Evolutionary conservation across 1,140 invertebrate species (phyloP), one percentile per base, ranked within the genome.

Genomic region (Cheumatopsyche charites): DNA sequence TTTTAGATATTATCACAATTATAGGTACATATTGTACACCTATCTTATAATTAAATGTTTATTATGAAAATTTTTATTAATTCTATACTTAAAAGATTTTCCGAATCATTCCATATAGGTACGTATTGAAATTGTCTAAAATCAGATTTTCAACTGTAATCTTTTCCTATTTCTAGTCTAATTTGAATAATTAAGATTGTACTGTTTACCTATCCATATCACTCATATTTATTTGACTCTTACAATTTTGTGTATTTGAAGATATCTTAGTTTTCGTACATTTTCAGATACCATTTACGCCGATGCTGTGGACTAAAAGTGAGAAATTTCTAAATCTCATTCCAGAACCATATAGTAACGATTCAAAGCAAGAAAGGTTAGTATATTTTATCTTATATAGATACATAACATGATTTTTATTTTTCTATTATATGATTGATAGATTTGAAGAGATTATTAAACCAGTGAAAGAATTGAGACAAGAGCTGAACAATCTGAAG

Each of bases 381-480:
- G 9, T 36, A 36, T 36, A 36, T 4, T 36, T 15, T 5, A 49
- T 49, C 13, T 49, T 3, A n/a, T 49, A 5, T 19, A 5, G 13
- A 49, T 49, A 15, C 13, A 49, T 49, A 49, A 49, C 15, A 25
- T 62, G 29, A 36, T 36, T 36, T 36, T 36, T 5, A 15, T 49
- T 15, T 49, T n/a, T 49, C 19, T 26, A 62, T 62, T 62, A 29
- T 70, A 49, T 26, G 67, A 70, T 62, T 42, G 11, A 47, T 81
- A 95, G 92, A 83, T 92, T 91, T 85, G 80, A 86, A 75, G 86
- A 85, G 80, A 82, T 87, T 70, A 88, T 94, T 78, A 86, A 88
- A 77, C 87, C 88, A 55, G 87, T 91, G 80, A 80, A 84, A 58
- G 84, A 86, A 77, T 81, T 97, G 72, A 81, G 88, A 78, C 81